Conservation (phyloP, 2,888 invertebrate genomes). For the Megastigmus dorsalis region DNA sequence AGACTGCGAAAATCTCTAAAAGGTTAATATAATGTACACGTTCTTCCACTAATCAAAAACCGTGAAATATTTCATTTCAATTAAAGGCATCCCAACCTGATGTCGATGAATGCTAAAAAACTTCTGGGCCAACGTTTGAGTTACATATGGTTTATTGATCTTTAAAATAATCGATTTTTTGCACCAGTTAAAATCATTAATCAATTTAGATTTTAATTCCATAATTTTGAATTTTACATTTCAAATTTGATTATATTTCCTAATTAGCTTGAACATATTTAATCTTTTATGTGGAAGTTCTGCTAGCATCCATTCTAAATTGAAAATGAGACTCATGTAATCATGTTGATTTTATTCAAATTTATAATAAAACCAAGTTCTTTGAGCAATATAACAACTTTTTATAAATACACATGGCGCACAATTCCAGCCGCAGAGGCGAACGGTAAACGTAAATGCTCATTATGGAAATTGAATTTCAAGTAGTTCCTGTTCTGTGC, state of each 20-base stretch:
- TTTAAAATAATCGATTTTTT: not conserved
- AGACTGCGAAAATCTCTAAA: conserved; percentile 3
- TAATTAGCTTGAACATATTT: not conserved
- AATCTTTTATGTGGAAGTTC: conserved; percentile 2
- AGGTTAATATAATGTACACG: not conserved
- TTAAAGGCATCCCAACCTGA: conserved; percentile 3
- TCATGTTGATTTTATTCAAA: conserved; percentile 8
- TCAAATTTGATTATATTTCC: not conserved
- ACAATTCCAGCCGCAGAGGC: conserved; percentile 47
- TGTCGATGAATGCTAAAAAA: conserved; percentile 9
- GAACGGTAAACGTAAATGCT: conserved; percentile 39
- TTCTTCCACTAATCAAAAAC: conserved; percentile 7
- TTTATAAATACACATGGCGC: conserved; percentile 47
- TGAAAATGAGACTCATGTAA: conserved; percentile 17
- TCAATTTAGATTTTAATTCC: not conserved
- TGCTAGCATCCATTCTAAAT: conserved; percentile 5
- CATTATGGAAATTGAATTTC: conserved; percentile 33
- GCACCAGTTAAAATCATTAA: conserved; percentile 1
- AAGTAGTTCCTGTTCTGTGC: conserved; percentile 34
- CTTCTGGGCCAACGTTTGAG: not conserved
- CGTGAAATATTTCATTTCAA: not conserved
- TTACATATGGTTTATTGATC: not conserved
- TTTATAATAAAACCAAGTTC: conserved; percentile 26
- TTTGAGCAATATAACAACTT: not conserved
- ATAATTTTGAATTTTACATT: conserved; percentile 28